Evolutionary conservation across 2,113 vertebrate species (phyloP).

Genomic region (Albula goreensis): DNA sequence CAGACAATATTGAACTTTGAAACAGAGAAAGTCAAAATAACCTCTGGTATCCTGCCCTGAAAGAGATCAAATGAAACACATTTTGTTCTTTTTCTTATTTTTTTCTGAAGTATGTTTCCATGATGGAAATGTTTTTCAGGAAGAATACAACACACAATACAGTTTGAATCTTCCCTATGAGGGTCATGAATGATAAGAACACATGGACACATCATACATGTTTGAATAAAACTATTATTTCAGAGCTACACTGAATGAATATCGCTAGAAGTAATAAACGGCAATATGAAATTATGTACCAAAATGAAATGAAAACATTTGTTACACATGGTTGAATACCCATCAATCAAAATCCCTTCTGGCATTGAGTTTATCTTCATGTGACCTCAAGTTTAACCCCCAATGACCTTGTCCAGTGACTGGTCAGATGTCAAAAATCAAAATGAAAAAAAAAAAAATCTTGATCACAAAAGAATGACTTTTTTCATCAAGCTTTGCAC

Average conservation of each 20-base stretch:
- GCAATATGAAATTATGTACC: neutral
- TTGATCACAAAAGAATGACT: neutral
- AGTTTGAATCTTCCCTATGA: too few species aligned
- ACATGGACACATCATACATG: too few species aligned
- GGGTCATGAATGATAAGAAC: too few species aligned
- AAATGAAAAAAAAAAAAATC: too few species aligned
- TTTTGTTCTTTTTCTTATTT: too few species aligned
- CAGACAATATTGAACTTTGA: neutral
- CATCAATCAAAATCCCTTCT: conserved; percentile 61
- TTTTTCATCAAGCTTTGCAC: neutral
- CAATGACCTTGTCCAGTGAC: conserved; percentile 71
- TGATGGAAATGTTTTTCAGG: too few species aligned
- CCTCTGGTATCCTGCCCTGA: too few species aligned
- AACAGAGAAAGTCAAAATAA: too few species aligned
- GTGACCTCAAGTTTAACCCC: conserved; percentile 58
- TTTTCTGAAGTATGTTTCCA: too few species aligned
- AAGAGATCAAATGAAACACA: too few species aligned
- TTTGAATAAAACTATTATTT: too few species aligned
- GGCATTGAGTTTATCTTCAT: conserved; percentile 71
- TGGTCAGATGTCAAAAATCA: conserved; percentile 65
- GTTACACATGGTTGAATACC: conserved; percentile 34
- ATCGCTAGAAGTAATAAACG: neutral
- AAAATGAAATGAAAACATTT: neutral
- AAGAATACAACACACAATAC: too few species aligned
- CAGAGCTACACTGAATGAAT: neutral